Base-by-base conservation (phyloP, 2,113 vertebrate genomes). In the Morone saxatilis region DNA sequence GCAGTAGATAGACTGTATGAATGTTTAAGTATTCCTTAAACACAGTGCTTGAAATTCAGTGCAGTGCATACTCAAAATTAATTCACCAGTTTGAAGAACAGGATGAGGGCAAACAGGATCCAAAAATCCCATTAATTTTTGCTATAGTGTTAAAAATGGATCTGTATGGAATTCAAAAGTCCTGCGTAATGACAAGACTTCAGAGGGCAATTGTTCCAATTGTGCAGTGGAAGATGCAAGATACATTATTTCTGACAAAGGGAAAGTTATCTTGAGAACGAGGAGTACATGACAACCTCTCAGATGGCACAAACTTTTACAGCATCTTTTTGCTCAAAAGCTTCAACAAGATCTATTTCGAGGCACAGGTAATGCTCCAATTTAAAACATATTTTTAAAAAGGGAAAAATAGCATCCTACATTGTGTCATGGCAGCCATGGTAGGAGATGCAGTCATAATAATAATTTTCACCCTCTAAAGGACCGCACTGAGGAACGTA, bases 31-130 rank as follows among this genome's bases (percentile, higher is more conserved):
- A 43, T 63, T 74, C 56, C 57, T 84, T 65, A 59, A 76, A 85
- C 38, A 48, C 54, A 57, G 54, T 54, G 63, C 63, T 83, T 76
- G 51, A 71, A 74, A 71, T 85, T 83, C 53, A 74, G 22, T 31
- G 31, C 66, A 41, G 54, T 6, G 66, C 50, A n/a, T 51, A 45
- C 67, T 73, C 53, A 17, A 66, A 43, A 69, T 69, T 69, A 76
- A 76, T 63, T 80, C 22, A 9, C 9, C 57, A 59, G 75, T 87
- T 67, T 72, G 20, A 79, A 43, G 76, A 78, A 70, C n/a, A n/a
- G 45, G n/a, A 45, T 4, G 54, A 78, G 48, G n/a, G 51, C 20
- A 57, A 59, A 51, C 65, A 51, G 14, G 41, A 56, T 80, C 36
- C 59, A 59, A 76, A 41, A 57, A 76, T 19, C 50, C 40, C 67